Conservation (phyloP, 2,888 invertebrate species). For the Sphaeridia pumilis region DNA sequence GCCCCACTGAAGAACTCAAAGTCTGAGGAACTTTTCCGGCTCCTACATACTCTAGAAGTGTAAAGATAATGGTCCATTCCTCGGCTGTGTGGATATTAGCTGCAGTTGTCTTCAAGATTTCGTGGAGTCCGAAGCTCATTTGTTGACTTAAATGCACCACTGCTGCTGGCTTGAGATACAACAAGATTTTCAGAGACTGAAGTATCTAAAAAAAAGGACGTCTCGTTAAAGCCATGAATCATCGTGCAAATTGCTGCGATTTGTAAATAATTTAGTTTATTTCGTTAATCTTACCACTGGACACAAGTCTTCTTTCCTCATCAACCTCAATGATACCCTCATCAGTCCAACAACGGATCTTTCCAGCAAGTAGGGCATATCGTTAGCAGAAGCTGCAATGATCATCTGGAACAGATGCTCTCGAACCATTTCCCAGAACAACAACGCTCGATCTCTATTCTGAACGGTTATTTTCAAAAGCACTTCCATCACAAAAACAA, state of each 20-base stretch:
- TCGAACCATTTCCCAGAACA: slow-evolving; percentile 70
- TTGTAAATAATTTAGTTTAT: no score
- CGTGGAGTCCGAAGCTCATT: slow-evolving; percentile 85
- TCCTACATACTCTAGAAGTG: slow-evolving; percentile 83
- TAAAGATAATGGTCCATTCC: slow-evolving; percentile 93
- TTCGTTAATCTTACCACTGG: slow-evolving; percentile 51
- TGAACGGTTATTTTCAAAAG: slow-evolving; percentile 86
- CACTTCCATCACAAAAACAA: slow-evolving; percentile 86
- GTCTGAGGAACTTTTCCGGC: slow-evolving; percentile 62
- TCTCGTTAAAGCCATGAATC: no score
- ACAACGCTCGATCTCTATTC: slow-evolving; percentile 78
- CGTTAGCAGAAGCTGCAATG: slow-evolving; percentile 56
- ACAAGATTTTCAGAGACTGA: slow-evolving; percentile 64
- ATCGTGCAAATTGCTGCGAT: no score
- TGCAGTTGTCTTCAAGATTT: slow-evolving; percentile 83
- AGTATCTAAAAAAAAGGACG: no score
- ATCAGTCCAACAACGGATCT: slow-evolving; percentile 77
- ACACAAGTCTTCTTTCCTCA: slow-evolving; percentile 85
- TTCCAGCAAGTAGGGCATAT: slow-evolving; percentile 63
- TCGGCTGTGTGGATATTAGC: slow-evolving; percentile 88
- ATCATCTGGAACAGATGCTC: slow-evolving; percentile 67
- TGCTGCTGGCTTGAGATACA: slow-evolving; percentile 58
- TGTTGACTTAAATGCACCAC: slow-evolving; percentile 62
- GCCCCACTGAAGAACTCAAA: slow-evolving; percentile 5
- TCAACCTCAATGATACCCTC: slow-evolving; percentile 73